Conservation (phyloP, 2,888 invertebrate species). For the Lochmaea crataegi region DNA sequence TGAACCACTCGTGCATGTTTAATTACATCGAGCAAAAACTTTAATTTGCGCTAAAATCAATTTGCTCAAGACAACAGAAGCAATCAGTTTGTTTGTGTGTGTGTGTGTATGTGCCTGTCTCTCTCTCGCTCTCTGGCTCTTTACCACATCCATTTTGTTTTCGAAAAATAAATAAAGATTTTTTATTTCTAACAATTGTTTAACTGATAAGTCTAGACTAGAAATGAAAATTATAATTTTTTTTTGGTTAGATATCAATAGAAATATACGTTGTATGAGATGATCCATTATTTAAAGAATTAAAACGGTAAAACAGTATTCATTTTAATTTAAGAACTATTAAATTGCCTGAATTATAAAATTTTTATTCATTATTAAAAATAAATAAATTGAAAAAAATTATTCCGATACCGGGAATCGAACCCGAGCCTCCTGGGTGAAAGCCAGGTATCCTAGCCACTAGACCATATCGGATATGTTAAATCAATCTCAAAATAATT, state of each 20-base stretch:
- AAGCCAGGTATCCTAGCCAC: slow-evolving; percentile 73
- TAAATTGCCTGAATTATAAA: no score
- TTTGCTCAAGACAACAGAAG: slow-evolving; percentile 65
- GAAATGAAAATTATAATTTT: no score
- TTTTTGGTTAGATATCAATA: no score
- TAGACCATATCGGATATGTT: slow-evolving; percentile 68
- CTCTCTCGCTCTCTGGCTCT: neutral
- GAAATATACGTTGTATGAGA: no score
- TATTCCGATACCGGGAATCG: slow-evolving; percentile 72
- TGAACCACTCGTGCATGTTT: slow-evolving; percentile 60
- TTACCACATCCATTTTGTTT: neutral
- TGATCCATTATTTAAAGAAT: no score
- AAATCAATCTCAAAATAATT: no score
- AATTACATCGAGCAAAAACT: slow-evolving; percentile 62
- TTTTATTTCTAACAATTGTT: neutral
- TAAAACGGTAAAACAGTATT: no score
- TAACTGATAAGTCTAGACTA: neutral
- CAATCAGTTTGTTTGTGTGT: slow-evolving; percentile 54
- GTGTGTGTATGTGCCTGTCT: slow-evolving; percentile 9
- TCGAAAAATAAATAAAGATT: neutral
- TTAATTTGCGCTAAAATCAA: slow-evolving; percentile 64
- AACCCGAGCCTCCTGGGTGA: slow-evolving; percentile 74
- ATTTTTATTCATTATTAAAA: no score
- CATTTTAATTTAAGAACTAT: no score
- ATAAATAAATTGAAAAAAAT: neutral